Conservation (phyloP, 2,797 vertebrate species). For the Nannoperca obscura region DNA sequence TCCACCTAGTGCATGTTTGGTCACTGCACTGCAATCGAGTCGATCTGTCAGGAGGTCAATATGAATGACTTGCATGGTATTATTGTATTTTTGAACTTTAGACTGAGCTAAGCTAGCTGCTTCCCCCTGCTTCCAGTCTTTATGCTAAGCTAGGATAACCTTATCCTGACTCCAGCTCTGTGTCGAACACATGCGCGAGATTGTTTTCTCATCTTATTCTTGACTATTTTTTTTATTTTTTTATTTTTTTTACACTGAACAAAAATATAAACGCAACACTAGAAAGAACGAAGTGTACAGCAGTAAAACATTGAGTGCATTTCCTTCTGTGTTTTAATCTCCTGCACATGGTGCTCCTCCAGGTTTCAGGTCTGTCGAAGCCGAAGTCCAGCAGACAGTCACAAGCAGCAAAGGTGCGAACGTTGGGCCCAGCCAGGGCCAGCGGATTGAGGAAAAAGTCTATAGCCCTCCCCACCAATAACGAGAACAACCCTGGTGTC, state of each 20-base stretch:
- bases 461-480: constrained; percentile 58
- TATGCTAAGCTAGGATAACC: not conserved
- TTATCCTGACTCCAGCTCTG: no score
- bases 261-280: no score
- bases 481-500: constrained; percentile 88
- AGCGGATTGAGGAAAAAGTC: constrained; percentile 90
- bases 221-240: not conserved
- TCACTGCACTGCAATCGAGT: no score
- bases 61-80: no score
- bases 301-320: not conserved
- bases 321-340: not conserved
- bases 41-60: no score
- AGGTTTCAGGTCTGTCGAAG: constrained; percentile 89
- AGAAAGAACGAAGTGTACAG: no score
- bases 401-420: constrained; percentile 74
- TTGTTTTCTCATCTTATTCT: not conserved
- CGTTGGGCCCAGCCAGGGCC: constrained; percentile 86
- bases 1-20: no score
- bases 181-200: not conserved
- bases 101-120: not conserved
- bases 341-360: not conserved
- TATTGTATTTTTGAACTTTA: not conserved
- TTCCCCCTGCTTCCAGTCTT: not conserved
- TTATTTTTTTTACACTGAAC: no score
- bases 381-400: constrained; percentile 61